phyloP scores from a whole-genome alignment of 2,888 invertebrate species.

The Calephelis perditalis region DNA sequence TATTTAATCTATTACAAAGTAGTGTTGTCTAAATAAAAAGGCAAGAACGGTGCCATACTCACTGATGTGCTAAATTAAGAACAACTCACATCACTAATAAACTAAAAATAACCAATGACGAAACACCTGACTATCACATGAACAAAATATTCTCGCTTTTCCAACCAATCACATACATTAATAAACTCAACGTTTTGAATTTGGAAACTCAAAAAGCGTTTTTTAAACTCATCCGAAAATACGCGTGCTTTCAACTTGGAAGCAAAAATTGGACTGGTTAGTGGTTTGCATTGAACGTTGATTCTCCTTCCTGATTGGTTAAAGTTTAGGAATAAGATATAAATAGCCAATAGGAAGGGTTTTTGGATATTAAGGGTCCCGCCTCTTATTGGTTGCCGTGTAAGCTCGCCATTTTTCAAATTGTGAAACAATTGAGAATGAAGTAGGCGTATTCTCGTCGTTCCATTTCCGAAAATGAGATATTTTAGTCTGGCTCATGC shows the following conservation, averaged over 20 bases:
- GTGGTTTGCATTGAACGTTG: conserved; percentile 65
- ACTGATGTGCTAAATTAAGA: conserved; percentile 73
- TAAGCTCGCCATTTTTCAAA: conserved; percentile 70
- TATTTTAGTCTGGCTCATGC: conserved; percentile 48
- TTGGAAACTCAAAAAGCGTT: conserved; percentile 11
- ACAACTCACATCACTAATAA: conserved; percentile 65
- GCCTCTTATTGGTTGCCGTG: conserved; percentile 65
- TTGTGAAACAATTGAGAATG: conserved; percentile 64
- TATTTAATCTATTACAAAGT: conserved; percentile 20
- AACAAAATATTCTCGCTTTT: conserved; percentile 21
- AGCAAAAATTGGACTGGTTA: conserved; percentile 73
- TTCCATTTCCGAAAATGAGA: conserved; percentile 50
- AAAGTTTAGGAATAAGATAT: conserved; percentile 39
- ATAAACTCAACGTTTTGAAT: not conserved
- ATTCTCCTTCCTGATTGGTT: conserved; percentile 55
- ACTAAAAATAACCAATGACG: conserved; percentile 72
- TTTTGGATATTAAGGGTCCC: conserved; percentile 44
- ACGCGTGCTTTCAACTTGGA: conserved; percentile 50
- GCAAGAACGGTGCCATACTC: conserved; percentile 63
- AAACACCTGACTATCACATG: conserved; percentile 60
- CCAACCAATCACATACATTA: not conserved
- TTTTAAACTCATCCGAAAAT: conserved; percentile 11
- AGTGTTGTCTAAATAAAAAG: conserved; percentile 45
- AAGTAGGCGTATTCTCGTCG: conserved; percentile 57
- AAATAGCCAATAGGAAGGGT: conserved; percentile 47